Conservation (phyloP, 2,888 invertebrate species). For the Dynastes maya region DNA sequence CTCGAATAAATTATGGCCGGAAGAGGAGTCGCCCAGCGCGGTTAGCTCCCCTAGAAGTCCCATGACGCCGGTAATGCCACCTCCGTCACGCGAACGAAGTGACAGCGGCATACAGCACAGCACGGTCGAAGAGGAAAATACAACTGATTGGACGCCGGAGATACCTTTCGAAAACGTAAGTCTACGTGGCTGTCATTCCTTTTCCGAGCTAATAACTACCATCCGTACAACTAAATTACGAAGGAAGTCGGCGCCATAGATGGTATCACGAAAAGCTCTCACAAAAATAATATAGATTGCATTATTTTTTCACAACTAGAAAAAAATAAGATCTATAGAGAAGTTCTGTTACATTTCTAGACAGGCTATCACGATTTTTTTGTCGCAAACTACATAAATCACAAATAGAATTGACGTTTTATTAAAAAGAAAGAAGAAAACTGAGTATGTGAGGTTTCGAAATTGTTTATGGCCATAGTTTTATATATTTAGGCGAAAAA, state of each 20-base stretch:
- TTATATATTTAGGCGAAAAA: no score
- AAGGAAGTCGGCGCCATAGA: not conserved
- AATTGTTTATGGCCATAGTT: no score
- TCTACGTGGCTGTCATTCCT: slow-evolving; percentile 39
- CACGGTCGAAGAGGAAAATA: slow-evolving; percentile 83
- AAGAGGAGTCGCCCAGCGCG: slow-evolving; percentile 64
- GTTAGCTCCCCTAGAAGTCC: slow-evolving; percentile 68
- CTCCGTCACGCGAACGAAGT: slow-evolving; percentile 65
- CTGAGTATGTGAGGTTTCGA: no score
- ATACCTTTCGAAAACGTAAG: slow-evolving; percentile 92
- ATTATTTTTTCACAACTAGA: not conserved
- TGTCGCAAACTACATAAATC: no score
- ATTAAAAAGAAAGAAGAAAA: no score
- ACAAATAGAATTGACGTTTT: no score
- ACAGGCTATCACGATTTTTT: no score
- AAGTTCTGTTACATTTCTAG: not conserved
- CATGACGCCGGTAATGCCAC: slow-evolving; percentile 63
- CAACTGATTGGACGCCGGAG: slow-evolving; percentile 91
- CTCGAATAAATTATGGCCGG: slow-evolving; percentile 69
- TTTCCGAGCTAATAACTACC: no score
- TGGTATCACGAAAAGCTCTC: not conserved
- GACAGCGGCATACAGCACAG: slow-evolving; percentile 70
- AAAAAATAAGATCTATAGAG: not conserved
- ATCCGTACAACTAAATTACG: not conserved
- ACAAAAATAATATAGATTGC: no score